Base-by-base conservation (phyloP, 2,113 vertebrate genomes). In the Microcebus ravelobensis region DNA sequence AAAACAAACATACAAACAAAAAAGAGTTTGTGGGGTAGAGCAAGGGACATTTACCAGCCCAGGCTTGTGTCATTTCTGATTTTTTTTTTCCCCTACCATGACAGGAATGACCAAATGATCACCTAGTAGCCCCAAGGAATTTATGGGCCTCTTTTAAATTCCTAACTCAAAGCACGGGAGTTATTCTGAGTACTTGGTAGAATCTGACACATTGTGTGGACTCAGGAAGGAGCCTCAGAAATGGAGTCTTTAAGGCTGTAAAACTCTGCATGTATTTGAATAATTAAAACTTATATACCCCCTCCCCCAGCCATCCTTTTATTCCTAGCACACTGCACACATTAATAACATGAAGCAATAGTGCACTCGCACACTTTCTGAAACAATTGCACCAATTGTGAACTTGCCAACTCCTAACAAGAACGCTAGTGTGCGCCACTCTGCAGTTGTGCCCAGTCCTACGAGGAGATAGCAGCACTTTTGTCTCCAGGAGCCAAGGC, bases 221-320 rank as follows among this genome's bases (percentile, higher is more conserved):
- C 61, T 79, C 97, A 98, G 97, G 97, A 98, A 97, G 95, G 86
- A 93, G 57, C 48, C 82, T 94, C 92, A 50, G 48, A 96, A 96
- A 84, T 39, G 77, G 74, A 91, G 94, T 93, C 94, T 96, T 97
- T 57, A 87, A 42, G 94, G 86, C 96, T 93, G 83, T 91, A 93
- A 82, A 97, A 87, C 95, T 96, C 96, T 97, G 97, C 97, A 97
- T 98, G 93, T 21, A 97, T 98, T 97, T 98, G 96, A 97, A 98
- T 98, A 98, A 97, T 97, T 97, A 96, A 95, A 96, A 96, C 52
- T 15, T 71, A 34, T 34, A 13, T 5, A 4, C 45, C 74, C 90
- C 94, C 91, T 93, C 93, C 95, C 97, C 96, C 93, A 63, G 84
- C 63, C 39, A 25, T 27, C 85, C 98, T 96, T 98, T 97, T 80